Percentiles rank a stretch among this genome's conserved stretches.
These are phyloP conservation scores for Spheniscus mendiculus DNA, from an alignment of 2,113 vertebrate species.

Conservation along the genomic window DNA sequence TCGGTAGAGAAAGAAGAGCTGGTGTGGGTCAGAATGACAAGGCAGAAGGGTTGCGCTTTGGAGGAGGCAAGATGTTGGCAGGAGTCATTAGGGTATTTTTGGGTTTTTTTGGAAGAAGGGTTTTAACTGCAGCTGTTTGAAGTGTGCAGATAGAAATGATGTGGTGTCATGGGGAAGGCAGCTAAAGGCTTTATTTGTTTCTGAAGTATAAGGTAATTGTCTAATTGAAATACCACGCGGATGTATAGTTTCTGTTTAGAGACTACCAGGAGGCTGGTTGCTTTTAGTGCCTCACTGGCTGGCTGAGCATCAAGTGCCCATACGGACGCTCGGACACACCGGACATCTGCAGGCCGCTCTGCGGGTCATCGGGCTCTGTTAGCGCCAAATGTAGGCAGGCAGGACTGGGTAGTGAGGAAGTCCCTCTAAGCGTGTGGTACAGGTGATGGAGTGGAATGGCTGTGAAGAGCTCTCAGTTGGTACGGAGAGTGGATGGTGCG, in stretches of 20 bases:
- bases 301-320: accelerated
- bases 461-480: background rate
- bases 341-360: background rate
- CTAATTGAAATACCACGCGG: background rate
- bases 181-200: background rate
- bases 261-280: background rate
- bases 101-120: background rate
- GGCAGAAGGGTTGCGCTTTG: background rate
- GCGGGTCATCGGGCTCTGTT: background rate
- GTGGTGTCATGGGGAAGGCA: background rate
- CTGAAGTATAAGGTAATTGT: background rate
- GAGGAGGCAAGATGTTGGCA: background rate
- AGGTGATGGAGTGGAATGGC: accelerated
- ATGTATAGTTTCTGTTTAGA: background rate
- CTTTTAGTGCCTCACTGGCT: background rate
- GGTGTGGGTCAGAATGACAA: accelerated
- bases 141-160: background rate
- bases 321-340: accelerated
- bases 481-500: background rate
- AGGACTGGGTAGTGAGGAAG: accelerated
- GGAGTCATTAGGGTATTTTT: background rate
- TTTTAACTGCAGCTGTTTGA: background rate
- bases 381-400: background rate
- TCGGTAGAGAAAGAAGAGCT: background rate
- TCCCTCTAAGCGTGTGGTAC: accelerated